Evolutionary conservation across 2,888 invertebrate genomes (phyloP), one percentile per base, ranked within the genome.

Genomic region (Watsonalla cultraria): DNA sequence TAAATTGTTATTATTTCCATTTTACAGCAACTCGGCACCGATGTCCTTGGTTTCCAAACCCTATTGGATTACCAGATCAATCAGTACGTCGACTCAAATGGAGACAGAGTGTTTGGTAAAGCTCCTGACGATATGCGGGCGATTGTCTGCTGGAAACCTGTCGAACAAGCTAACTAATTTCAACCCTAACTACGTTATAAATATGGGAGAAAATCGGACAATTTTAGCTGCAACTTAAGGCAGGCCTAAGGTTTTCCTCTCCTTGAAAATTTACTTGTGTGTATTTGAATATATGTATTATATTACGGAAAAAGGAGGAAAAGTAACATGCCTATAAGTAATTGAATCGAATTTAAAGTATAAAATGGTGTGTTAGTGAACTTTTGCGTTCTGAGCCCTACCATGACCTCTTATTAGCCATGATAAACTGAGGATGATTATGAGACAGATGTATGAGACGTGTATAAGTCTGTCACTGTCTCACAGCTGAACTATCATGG

Each of bases 31-130:
- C 92, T 97, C 37, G 96, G 95, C 13, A 92, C 91, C 0, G 95
- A 96, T 65, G 93, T 97, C 14, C 94, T 95, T 57, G 94, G 94
- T 34, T 97, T 96, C 80, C 92, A 95, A 80, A 93, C 94, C 0
- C 88, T 97, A 62, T 80, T 94, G 56, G 94, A 96, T 77, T 96
- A 94, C 75, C 96, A 96, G 90, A 94, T 97, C 9, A 97, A 97
- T 79, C 91, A 94, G 65, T 97, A 94, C 76, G 86, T 94, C 2
- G 94, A 95, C 55, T 77, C 92, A 5, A 95, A 96, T 72, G 95
- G 95, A 6, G 92, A 92, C 0, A 93, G 92, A 71, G 95, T 95
- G 24, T 97, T 97, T 76, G 93, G 92, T 0, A 79, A 92, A 52
- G 97, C 97, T 0, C 94, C 95, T 0, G 95, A 96, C 68, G 92